Evolutionary conservation across 2,113 vertebrate species (phyloP).

Genomic region (Rhineura floridana): DNA sequence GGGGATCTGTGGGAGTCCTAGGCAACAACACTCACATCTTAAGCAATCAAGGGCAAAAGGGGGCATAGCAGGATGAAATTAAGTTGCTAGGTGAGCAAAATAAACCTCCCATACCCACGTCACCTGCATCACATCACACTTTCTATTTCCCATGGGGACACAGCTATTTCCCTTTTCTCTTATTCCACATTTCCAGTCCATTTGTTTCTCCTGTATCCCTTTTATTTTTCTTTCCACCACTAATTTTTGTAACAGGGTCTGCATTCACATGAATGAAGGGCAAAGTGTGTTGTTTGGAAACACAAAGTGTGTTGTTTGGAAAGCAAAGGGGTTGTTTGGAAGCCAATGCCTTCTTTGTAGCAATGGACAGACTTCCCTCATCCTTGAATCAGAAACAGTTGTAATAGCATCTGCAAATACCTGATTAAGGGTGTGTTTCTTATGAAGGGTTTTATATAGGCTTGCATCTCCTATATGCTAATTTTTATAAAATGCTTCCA

Average conservation of each 20-base stretch:
- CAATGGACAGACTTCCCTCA: neutral
- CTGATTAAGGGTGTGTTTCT: neutral
- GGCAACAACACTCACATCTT: neutral
- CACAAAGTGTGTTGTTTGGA: no score
- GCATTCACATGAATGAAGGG: neutral
- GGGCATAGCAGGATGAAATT: conserved; percentile 33
- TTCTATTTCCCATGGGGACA: neutral
- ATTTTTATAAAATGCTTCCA: neutral
- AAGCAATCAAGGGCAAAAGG: conserved; percentile 12
- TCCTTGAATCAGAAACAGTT: neutral
- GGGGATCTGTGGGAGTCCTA: neutral
- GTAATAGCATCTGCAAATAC: neutral
- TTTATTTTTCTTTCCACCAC: conserved; percentile 12
- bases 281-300: neutral
- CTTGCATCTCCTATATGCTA: neutral
- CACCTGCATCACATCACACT: conserved; percentile 24
- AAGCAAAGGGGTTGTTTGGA: neutral
- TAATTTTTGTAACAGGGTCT: conserved; percentile 26
- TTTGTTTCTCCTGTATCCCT: conserved; percentile 15
- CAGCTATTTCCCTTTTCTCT: conserved; percentile 26
- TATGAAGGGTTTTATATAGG: neutral
- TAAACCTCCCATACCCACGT: conserved; percentile 17
- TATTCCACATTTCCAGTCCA: conserved; percentile 47
- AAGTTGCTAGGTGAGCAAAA: neutral
- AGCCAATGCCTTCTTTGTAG: neutral